Conservation (phyloP, 2,888 invertebrate genomes). For the Coelinius sp. region DNA sequence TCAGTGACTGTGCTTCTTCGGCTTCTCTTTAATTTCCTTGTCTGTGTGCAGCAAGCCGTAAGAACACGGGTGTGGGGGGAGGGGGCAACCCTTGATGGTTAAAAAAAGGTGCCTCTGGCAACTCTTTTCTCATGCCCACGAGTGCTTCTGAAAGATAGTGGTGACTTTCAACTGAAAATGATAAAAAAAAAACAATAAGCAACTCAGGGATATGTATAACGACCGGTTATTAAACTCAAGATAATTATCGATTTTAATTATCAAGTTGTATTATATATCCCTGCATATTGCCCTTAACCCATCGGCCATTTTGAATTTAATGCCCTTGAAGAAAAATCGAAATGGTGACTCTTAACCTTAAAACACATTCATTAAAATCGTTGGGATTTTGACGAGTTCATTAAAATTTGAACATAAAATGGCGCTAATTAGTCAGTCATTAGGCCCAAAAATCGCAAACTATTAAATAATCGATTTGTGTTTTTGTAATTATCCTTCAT, state of each 20-base stretch:
- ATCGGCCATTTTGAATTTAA: slow-evolving; percentile 28
- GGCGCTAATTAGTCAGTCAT: too few relatives aligned
- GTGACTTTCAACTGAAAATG: neutral
- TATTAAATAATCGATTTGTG: too few relatives aligned
- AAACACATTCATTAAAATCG: neutral
- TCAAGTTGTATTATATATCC: too few relatives aligned
- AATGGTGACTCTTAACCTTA: neutral
- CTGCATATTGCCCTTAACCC: too few relatives aligned
- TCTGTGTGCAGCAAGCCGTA: slow-evolving; percentile 24
- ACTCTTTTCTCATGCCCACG: neutral
- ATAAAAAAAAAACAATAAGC: slow-evolving; percentile 1
- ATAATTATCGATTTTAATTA: slow-evolving; percentile 69
- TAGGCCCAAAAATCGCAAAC: too few relatives aligned
- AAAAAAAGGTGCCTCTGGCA: neutral
- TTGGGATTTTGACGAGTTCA: too few relatives aligned
- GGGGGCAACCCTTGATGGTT: slow-evolving; percentile 11
- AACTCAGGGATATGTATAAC: slow-evolving; percentile 54
- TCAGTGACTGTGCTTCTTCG: slow-evolving; percentile 65
- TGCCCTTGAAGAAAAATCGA: slow-evolving; percentile 24
- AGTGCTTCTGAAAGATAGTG: neutral
- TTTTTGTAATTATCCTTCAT: too few relatives aligned
- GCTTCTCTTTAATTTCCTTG: slow-evolving; percentile 51
- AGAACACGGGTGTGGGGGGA: too few relatives aligned
- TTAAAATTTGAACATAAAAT: too few relatives aligned
- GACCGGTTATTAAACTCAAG: slow-evolving; percentile 66